These are phyloP conservation scores for Cyrtorhinus lividipennis DNA, from an alignment of 1,140 invertebrate species.

Conservation along the genomic window DNA sequence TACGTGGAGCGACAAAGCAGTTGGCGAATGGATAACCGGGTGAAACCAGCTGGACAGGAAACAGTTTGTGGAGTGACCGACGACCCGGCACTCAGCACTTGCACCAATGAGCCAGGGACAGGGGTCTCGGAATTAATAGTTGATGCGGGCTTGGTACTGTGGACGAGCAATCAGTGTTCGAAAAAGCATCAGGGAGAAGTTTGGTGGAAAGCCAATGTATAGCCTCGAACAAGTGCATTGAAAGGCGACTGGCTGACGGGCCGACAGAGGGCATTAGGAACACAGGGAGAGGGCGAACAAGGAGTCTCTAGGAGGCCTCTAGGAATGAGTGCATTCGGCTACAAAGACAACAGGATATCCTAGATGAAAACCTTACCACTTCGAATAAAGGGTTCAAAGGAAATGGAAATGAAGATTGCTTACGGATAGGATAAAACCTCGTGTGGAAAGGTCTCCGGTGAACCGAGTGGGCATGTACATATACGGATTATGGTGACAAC, in stretches of 20 bases:
- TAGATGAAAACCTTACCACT: too few species aligned
- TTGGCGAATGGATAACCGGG: constrained; percentile 50
- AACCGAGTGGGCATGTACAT: constrained; percentile 43
- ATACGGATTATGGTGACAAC: constrained; percentile 47
- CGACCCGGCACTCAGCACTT: constrained; percentile 48
- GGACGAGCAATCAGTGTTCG: constrained; percentile 37
- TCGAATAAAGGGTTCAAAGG: neutral
- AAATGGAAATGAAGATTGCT: constrained; percentile 39
- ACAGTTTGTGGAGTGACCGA: constrained; percentile 50
- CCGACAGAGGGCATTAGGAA: constrained; percentile 50
- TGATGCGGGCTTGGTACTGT: constrained; percentile 39
- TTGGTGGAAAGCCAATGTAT: constrained; percentile 33
- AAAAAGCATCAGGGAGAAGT: constrained; percentile 36
- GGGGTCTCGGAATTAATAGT: constrained; percentile 39
- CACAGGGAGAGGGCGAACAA: constrained; percentile 57
- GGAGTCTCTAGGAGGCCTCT: constrained; percentile 33
- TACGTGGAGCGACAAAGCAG: constrained; percentile 36
- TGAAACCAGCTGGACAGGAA: constrained; percentile 44
- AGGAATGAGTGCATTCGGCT: constrained; percentile 40
- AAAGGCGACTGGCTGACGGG: constrained; percentile 33
- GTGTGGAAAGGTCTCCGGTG: constrained; percentile 49
- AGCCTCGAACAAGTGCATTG: constrained; percentile 31
- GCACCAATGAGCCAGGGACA: constrained; percentile 40
- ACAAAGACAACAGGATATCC: too few species aligned
- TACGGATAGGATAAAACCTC: constrained; percentile 37